Base-by-base conservation (phyloP, 2,797 vertebrate genomes). In the Anabas testudineus region DNA sequence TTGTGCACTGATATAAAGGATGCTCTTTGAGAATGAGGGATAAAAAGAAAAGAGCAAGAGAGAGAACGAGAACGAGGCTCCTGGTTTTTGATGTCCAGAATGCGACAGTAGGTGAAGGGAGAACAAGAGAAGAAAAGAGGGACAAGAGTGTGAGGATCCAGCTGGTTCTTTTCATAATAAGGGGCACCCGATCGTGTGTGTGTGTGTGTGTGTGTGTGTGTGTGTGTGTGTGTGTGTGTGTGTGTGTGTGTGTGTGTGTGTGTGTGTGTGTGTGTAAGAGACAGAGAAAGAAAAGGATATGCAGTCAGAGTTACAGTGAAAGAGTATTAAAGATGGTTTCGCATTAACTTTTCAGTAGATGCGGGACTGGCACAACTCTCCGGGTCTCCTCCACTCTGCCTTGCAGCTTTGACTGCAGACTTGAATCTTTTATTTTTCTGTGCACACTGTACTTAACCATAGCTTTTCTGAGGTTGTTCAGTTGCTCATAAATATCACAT, bases 301-400 rank as follows among this genome's bases (percentile, higher is more conserved):
- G 10, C 22, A n/a, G 37, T 26, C 36, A 51, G 42, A 46, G 19
- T 46, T 19, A 9, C 18, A 43, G 42, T 43, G 18, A 43, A 43
- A 19, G 75, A 53, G 67, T 82, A 76, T 89, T 85, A 75, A 91
- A 87, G 82, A 81, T 72, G 76, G 61, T 53, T 81, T 79, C 49
- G 61, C 86, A 92, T 91, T 91, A 91, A 92, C 79, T 88, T 90
- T 91, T 91, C 83, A 91, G 79, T 61, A 85, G 86, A 86, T 67
- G 59, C 82, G 87, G 86, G 89, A 73, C 75, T 68, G 81, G 78
- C 68, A 76, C 52, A 24, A 72, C 51, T 77, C 67, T 72, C 36
- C 30, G 64, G 73, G 49, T 83, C 73, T 76, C 45, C 61, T 74
- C 28, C 62, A 48, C 79, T 80, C 70, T 64, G 60, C 55, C 37